Conservation (phyloP, 2,888 invertebrate genomes). For the Strigamia crassipes region DNA sequence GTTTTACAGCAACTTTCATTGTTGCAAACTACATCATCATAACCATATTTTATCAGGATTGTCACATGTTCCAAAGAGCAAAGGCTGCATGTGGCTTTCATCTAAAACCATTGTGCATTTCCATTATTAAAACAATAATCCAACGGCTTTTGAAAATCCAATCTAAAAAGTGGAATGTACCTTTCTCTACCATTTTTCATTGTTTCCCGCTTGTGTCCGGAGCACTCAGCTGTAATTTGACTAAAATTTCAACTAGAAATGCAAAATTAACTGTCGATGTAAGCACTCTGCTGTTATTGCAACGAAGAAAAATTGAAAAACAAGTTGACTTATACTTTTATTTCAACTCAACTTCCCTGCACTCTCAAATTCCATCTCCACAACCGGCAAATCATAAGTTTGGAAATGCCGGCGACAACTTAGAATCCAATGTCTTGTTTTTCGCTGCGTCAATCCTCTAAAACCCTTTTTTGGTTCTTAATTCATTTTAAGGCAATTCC, state of each 20-base stretch:
- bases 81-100: no score
- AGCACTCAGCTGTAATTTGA: background rate
- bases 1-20: no score
- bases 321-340: background rate
- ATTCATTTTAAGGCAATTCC: background rate
- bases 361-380: background rate
- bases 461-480: background rate
- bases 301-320: background rate
- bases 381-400: conserved; percentile 11
- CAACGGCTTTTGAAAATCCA: no score
- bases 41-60: no score
- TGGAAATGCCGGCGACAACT: conserved; percentile 1
- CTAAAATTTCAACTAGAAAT: conserved; percentile 15
- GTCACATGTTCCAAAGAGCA: no score
- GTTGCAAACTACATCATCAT: no score
- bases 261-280: conserved; percentile 25
- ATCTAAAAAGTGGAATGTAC: no score
- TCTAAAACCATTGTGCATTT: no score
- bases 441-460: background rate
- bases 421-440: conserved; percentile 34
- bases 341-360: background rate
- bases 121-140: no score
- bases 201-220: background rate
- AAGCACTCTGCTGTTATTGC: background rate
- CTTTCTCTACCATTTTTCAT: background rate